phyloP scores from a whole-genome alignment of 2,113 vertebrate species.

The Poeciliopsis retropinna region DNA sequence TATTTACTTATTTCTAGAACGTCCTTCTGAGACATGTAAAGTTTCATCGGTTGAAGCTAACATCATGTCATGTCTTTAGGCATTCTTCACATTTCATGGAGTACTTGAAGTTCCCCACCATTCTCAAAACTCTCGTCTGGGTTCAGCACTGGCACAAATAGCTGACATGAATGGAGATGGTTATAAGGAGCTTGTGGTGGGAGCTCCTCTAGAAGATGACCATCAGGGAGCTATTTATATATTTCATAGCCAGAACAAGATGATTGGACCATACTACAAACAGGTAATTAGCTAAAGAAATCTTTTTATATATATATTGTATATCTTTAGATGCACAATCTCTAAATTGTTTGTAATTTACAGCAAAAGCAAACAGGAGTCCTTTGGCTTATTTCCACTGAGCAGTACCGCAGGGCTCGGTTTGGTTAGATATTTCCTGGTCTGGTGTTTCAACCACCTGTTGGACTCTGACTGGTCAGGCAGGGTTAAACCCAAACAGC shows the following conservation, averaged over 20 bases:
- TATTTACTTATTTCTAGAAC: background rate
- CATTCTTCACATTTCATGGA: conserved; percentile 78
- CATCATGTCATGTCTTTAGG: conserved; percentile 66
- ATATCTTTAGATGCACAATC: too few relatives aligned
- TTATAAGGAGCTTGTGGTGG: conserved; percentile 89
- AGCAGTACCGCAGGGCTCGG: too few relatives aligned
- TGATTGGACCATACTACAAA: conserved; percentile 81
- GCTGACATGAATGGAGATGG: conserved; percentile 94
- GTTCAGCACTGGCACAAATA: conserved; percentile 85
- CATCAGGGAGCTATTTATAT: conserved; percentile 91
- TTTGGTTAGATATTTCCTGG: too few relatives aligned
- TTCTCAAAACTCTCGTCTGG: conserved; percentile 90
- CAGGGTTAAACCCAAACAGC: too few relatives aligned
- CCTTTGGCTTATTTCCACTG: too few relatives aligned
- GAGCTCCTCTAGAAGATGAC: conserved; percentile 90
- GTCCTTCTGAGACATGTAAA: background rate
- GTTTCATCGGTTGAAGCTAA: background rate
- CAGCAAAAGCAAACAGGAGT: too few relatives aligned
- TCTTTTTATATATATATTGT: too few relatives aligned
- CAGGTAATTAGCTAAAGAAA: conserved; percentile 81
- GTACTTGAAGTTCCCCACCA: conserved; percentile 77
- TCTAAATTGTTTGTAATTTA: too few relatives aligned
- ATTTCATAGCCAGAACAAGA: conserved; percentile 82
- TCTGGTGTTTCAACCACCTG: too few relatives aligned
- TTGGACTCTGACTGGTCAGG: too few relatives aligned